phyloP scores from a whole-genome alignment of 2,797 vertebrate species.

The Xiphorhynchus erythropygius region DNA sequence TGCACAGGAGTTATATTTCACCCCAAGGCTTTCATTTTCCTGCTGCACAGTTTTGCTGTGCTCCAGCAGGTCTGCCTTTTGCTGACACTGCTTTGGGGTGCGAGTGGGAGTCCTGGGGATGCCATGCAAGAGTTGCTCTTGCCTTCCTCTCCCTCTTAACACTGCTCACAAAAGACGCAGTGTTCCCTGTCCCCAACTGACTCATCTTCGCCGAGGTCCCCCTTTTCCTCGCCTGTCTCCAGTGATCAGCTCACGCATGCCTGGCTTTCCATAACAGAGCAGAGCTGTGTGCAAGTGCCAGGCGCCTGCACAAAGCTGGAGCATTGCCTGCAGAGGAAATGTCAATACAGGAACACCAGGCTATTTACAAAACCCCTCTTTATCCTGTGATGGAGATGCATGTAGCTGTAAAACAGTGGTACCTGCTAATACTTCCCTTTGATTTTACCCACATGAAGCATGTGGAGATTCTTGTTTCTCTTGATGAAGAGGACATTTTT shows the following conservation, averaged over 20 bases:
- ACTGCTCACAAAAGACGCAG: neutral
- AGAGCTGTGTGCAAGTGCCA: conserved; percentile 31
- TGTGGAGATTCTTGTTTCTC: neutral
- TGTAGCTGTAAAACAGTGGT: neutral
- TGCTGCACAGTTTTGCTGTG: neutral
- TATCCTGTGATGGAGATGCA: neutral
- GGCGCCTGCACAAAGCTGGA: conserved; percentile 40
- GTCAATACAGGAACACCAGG: conserved; percentile 12
- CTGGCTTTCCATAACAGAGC: conserved; percentile 57
- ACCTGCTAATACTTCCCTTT: neutral
- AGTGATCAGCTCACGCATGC: conserved; percentile 64
- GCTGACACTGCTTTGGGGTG: neutral
- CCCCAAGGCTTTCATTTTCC: conserved; percentile 18
- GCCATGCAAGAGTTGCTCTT: neutral
- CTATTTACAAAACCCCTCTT: neutral
- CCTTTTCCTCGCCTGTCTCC: conserved; percentile 48
- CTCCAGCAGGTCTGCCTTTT: neutral
- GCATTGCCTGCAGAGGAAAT: neutral
- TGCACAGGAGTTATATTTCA: neutral
- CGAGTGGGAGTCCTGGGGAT: fast-evolving
- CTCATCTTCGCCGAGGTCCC: conserved; percentile 30
- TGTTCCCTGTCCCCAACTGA: conserved; percentile 67
- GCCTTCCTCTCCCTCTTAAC: neutral
- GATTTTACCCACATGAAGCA: neutral
- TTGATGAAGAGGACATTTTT: neutral